Conservation (phyloP, 2,888 invertebrate species). For the Dasypolia templi region DNA sequence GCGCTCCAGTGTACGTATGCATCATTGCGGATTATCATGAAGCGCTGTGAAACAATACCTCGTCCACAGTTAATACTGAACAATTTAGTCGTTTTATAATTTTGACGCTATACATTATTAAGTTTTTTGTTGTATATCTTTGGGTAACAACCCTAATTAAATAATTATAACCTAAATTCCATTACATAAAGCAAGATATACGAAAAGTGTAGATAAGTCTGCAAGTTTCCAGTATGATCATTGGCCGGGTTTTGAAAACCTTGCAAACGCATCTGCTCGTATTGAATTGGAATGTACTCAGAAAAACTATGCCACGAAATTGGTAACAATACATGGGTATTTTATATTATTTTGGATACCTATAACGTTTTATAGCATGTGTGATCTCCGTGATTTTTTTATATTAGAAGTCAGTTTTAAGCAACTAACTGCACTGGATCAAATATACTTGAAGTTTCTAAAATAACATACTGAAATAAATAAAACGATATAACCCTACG, state of each 20-base stretch:
- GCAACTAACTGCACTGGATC: constrained; percentile 32
- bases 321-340: constrained; percentile 55
- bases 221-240: constrained; percentile 31
- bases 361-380: constrained; percentile 52
- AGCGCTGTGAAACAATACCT: constrained; percentile 73
- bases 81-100: constrained; percentile 64
- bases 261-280: constrained; percentile 50
- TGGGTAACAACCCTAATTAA: constrained; percentile 48
- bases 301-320: constrained; percentile 56
- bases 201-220: constrained; percentile 38
- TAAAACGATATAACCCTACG: constrained; percentile 69
- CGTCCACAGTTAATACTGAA: constrained; percentile 85
- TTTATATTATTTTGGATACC: constrained; percentile 31
- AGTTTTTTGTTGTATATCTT: constrained; percentile 43
- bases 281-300: constrained; percentile 64
- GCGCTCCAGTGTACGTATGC: constrained; percentile 65
- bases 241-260: constrained; percentile 22
- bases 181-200: constrained; percentile 44
- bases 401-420: constrained; percentile 55
- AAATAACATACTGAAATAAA: constrained; percentile 55
- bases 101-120: constrained; percentile 62
- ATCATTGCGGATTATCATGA: constrained; percentile 66
- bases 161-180: constrained; percentile 56
- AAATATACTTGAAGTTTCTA: constrained; percentile 53
- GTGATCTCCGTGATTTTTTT: constrained; percentile 70